Evolutionary conservation across 2,797 vertebrate species (phyloP).

Genomic region (Choloepus didactylus): DNA sequence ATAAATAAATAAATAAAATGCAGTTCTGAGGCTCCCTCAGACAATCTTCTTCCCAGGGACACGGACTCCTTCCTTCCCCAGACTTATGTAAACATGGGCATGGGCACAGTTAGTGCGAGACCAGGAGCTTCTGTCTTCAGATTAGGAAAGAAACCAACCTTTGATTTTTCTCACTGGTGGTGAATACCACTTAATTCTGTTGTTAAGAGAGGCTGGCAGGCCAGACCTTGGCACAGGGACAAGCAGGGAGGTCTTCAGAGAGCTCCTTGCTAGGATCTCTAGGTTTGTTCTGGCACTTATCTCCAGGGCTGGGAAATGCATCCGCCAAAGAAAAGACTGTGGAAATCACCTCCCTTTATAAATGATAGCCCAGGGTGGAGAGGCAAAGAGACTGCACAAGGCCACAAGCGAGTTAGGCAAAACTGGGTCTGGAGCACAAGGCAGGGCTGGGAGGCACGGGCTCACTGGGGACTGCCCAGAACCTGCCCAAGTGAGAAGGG

Average conservation of each 20-base stretch:
- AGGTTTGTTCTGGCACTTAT: too few relatives aligned
- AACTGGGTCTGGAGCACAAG: neutral
- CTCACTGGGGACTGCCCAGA: too few relatives aligned
- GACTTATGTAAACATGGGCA: neutral
- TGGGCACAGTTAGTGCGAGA: slow-evolving; percentile 25
- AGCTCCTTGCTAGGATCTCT: too few relatives aligned
- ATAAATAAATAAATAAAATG: too few relatives aligned
- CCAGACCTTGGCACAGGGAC: neutral
- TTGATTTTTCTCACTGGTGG: too few relatives aligned
- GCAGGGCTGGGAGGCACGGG: neutral
- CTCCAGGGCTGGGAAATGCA: too few relatives aligned
- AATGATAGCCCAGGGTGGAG: neutral
- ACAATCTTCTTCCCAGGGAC: neutral
- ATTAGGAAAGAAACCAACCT: neutral
- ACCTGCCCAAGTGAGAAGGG: too few relatives aligned
- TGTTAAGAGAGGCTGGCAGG: neutral
- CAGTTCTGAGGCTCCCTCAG: neutral
- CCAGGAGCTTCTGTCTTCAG: slow-evolving; percentile 37
- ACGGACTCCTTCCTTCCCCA: neutral
- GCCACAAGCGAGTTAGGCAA: neutral
- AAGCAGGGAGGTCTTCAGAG: too few relatives aligned
- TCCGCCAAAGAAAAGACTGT: too few relatives aligned
- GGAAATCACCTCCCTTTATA: neutral
- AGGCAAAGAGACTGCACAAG: slow-evolving; percentile 49
- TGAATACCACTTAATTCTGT: neutral